Base-by-base conservation (phyloP, 1,140 invertebrate species). In the Danaus plexippus region DNA sequence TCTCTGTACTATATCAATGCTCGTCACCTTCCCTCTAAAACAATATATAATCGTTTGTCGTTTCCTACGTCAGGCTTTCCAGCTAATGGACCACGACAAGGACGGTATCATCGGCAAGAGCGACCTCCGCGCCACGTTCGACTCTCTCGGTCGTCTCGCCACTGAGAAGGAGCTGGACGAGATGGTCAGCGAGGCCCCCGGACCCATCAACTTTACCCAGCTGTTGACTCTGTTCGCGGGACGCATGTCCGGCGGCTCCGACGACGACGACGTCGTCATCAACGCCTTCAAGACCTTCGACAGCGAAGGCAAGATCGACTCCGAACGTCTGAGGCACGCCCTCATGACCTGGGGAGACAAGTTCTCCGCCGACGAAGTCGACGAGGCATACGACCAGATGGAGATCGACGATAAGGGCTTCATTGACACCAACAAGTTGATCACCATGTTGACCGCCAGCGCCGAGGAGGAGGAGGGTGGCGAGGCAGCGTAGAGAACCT, bases 1-100 rank as follows among this genome's bases (percentile, higher is more conserved):
- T 32, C 22, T 32, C 22, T 32, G 22, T 32, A 6, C 22, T 32
- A 32, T 32, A 32, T 8, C 7, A 0, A 32, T 8, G 22, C 22
- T 32, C 22, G 7, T 32, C 5, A 2, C 22, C 22, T 32, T 32
- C 22, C 22, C 22, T 32, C 22, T 32, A 6, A 32, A 32, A 32
- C 22, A 32, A 32, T 32, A 6, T 32, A 32, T 32, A 32, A 32
- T 5, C n/a, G 22, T 41, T 9, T 50, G 15, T 43, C n/a, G 44
- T 53, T 13, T 18, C 18, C 74, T 50, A 64, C 64, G 66, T 48
- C 71, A 96, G 95, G 96, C 96, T 78, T 99, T 99, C 93, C 93
- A 95, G 87, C 93, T 99, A 80, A 99, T 99, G 93, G 98, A 99
- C 90, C 93, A 95, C 88, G 96, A 99, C 90, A 97, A 98, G 89